These are phyloP conservation scores for Parnassius glacialis DNA, from an alignment of 2,888 invertebrate genomes.

Conservation along the genomic window DNA sequence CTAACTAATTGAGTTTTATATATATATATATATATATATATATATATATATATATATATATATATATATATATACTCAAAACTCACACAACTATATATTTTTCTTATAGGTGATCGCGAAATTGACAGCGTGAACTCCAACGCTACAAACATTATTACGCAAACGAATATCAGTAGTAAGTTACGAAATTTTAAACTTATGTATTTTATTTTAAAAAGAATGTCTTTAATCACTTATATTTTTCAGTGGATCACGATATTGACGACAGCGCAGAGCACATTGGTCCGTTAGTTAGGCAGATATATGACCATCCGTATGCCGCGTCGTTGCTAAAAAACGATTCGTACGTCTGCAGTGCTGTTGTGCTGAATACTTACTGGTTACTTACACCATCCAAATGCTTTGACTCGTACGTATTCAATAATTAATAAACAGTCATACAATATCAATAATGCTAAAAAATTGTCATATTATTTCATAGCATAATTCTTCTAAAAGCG, in stretches of 20 bases:
- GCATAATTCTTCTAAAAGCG: too few relatives aligned
- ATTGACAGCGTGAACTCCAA: constrained; percentile 13
- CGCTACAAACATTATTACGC: constrained; percentile 10
- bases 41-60: too few relatives aligned
- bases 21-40: too few relatives aligned
- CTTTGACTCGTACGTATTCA: constrained; percentile 60
- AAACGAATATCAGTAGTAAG: constrained; percentile 24
- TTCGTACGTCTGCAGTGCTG: constrained; percentile 61
- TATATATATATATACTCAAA: too few relatives aligned
- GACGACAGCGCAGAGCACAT: constrained; percentile 58
- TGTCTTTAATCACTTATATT: neutral
- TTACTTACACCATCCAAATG: constrained; percentile 64
- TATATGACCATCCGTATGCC: constrained; percentile 57
- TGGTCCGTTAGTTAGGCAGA: constrained; percentile 58
- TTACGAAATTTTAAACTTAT: neutral
- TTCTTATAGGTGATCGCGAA: constrained; percentile 14
- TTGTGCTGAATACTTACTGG: constrained; percentile 66
- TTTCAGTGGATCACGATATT: constrained; percentile 36
- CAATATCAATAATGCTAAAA: too few relatives aligned
- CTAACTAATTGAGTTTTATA: too few relatives aligned
- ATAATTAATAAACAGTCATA: too few relatives aligned
- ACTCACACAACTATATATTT: too few relatives aligned
- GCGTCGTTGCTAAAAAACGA: constrained; percentile 53
- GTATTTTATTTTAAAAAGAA: neutral
- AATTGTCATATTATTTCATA: too few relatives aligned